Evolutionary conservation across 2,888 invertebrate species (phyloP).

Genomic region (Rhagonycha fulva): DNA sequence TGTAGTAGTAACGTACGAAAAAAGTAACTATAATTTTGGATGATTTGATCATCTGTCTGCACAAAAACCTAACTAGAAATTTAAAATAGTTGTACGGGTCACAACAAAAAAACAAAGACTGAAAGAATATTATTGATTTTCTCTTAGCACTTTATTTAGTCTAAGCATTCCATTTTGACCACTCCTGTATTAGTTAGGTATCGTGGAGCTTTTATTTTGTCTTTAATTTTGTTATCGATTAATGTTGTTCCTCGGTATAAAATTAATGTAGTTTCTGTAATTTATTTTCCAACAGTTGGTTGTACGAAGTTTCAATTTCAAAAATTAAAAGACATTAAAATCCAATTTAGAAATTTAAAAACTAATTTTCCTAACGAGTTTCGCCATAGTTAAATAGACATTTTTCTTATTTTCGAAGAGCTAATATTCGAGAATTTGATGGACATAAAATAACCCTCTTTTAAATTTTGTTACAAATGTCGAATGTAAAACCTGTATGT

Average conservation of each 20-base stretch:
- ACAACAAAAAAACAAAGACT: neutral
- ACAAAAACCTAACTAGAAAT: neutral
- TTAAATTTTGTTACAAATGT: neutral
- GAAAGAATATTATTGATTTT: neutral
- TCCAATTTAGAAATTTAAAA: neutral
- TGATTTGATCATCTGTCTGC: neutral
- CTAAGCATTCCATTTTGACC: neutral
- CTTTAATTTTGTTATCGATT: neutral
- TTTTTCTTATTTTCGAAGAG: neutral
- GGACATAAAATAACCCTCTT: neutral
- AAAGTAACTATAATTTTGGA: neutral
- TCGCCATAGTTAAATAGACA: neutral
- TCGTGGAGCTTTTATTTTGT: neutral
- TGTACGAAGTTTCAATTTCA: neutral
- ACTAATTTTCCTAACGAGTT: neutral
- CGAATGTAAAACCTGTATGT: neutral
- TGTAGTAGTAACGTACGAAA: neutral
- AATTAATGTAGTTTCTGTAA: neutral
- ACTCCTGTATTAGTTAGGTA: neutral
- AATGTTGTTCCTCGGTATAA: neutral
- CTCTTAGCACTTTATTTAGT: neutral
- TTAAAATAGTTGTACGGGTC: neutral
- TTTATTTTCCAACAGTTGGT: neutral
- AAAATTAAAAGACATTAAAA: neutral
- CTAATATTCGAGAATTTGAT: neutral